Evolutionary conservation across 2,113 vertebrate species (phyloP).

Genomic region (Labeo rohita): DNA sequence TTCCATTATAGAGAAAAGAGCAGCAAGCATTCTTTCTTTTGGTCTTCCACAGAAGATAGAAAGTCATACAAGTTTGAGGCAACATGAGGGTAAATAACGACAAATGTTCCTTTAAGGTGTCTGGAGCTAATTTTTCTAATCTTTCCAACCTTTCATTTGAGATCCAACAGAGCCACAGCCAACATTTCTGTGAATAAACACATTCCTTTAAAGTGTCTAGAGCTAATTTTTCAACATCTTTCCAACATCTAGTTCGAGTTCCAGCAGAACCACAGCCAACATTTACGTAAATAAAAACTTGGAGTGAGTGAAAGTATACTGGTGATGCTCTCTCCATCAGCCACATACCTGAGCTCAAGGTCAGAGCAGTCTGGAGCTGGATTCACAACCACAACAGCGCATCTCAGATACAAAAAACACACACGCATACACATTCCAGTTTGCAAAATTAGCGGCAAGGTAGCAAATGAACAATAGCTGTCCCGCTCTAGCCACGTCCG

Average conservation of each 20-base stretch:
- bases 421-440: conserved; percentile 7
- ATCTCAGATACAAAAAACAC: background rate
- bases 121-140: conserved; percentile 5
- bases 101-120: background rate
- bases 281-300: conserved; percentile 15
- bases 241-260: background rate
- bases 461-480: conserved; percentile 60
- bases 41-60: background rate
- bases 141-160: background rate
- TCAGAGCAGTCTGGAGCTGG: conserved; percentile 51
- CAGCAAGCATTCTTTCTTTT: background rate
- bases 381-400: conserved; percentile 40
- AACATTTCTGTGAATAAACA: background rate
- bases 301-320: conserved; percentile 32
- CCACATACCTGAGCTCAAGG: conserved; percentile 51
- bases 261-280: background rate
- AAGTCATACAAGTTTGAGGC: background rate
- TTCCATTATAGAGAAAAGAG: background rate
- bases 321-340: conserved; percentile 46
- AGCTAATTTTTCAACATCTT: conserved; percentile 4
- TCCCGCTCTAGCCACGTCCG: conserved; percentile 27
- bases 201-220: background rate
- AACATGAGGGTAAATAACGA: background rate
- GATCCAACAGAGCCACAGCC: background rate
- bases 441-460: conserved; percentile 36